Percentiles rank a stretch among this genome's conserved stretches.
These are phyloP conservation scores for Coregonus suidteri DNA, from an alignment of 2,797 vertebrate genomes.

Conservation along the genomic window DNA sequence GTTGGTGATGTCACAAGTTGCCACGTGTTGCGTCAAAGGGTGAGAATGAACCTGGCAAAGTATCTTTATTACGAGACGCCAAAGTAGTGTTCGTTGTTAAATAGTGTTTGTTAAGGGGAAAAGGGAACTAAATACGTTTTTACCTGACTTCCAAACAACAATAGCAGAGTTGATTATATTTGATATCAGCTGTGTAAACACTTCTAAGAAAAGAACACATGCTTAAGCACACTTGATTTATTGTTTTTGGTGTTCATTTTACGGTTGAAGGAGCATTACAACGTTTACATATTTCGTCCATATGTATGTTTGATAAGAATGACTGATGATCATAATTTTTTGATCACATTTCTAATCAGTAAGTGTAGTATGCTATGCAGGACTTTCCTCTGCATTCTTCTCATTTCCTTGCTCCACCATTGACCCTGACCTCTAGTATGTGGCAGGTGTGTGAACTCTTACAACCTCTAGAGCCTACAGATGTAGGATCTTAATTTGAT, in stretches of 20 bases:
- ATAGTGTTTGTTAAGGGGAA: neutral
- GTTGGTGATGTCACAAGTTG: constrained; percentile 56
- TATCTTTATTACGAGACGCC: too few species aligned
- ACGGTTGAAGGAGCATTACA: neutral
- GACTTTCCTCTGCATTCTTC: neutral
- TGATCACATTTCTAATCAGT: neutral
- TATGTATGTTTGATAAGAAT: neutral
- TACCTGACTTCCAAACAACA: neutral
- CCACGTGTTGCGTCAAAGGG: constrained; percentile 34
- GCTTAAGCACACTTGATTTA: neutral
- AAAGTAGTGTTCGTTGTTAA: neutral
- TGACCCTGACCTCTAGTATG: neutral
- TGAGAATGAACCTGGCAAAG: too few species aligned
- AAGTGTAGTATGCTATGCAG: neutral
- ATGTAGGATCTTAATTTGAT: too few species aligned
- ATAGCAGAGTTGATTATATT: constrained; percentile 9
- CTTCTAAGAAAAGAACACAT: neutral
- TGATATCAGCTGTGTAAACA: neutral
- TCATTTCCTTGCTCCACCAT: neutral
- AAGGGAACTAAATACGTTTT: neutral
- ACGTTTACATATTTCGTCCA: neutral
- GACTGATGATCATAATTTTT: neutral
- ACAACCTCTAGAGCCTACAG: neutral
- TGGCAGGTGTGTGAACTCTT: constrained; percentile 2
- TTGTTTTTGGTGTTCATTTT: neutral